phyloP scores from a whole-genome alignment of 2,113 vertebrate genomes.

The Promerops cafer region DNA sequence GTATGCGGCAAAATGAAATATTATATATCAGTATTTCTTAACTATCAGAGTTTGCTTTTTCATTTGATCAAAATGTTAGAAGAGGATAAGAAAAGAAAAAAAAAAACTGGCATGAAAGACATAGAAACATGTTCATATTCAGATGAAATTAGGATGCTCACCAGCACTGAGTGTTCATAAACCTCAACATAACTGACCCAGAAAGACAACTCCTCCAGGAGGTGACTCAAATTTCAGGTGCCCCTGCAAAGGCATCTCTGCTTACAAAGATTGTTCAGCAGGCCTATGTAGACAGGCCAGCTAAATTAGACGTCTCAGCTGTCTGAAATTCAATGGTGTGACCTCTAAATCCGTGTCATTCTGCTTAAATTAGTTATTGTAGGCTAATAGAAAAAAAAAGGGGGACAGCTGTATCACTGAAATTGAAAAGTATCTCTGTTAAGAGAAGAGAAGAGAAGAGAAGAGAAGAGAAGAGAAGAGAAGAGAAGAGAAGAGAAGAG shows the following conservation, averaged over 20 bases:
- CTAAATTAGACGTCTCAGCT: neutral
- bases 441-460: too few relatives aligned
- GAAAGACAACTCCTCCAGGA: neutral
- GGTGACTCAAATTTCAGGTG: neutral
- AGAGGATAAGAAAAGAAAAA: neutral
- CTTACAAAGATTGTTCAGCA: neutral
- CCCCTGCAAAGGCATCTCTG: neutral
- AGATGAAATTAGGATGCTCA: neutral
- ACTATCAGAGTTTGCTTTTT: neutral
- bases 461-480: neutral
- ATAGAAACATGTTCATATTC: neutral
- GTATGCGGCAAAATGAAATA: neutral
- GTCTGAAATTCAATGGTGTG: neutral
- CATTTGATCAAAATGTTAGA: neutral
- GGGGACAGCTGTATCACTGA: fast-evolving
- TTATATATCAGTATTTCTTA: neutral
- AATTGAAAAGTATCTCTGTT: neutral
- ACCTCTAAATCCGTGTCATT: neutral
- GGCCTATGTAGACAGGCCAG: neutral
- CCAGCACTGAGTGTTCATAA: neutral
- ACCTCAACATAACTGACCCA: neutral
- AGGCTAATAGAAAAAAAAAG: neutral
- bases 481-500: too few relatives aligned
- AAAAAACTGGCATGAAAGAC: neutral
- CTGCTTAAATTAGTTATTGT: neutral